Evolutionary conservation across 2,113 vertebrate genomes (phyloP).

Genomic region (Notechis scutatus): DNA sequence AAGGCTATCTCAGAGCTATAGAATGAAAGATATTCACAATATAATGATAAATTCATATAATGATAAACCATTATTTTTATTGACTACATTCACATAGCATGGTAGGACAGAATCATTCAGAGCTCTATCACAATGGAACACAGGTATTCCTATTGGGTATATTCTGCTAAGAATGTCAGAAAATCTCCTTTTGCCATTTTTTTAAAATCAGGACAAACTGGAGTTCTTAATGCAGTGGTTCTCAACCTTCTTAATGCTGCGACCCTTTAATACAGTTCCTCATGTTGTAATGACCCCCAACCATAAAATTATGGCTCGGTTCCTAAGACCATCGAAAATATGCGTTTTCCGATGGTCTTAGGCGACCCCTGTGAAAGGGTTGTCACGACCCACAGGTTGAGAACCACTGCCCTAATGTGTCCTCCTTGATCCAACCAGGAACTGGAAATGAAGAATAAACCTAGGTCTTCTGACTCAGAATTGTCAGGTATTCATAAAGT

Average conservation of each 20-base stretch:
- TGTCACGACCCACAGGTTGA: too few relatives aligned
- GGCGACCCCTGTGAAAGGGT: too few relatives aligned
- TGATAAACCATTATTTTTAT: background rate
- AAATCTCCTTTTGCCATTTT: background rate
- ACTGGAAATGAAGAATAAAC: background rate
- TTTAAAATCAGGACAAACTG: background rate
- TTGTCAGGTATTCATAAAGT: background rate
- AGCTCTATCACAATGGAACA: background rate
- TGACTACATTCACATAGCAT: background rate
- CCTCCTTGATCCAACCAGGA: background rate
- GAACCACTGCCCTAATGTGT: background rate
- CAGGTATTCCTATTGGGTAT: background rate
- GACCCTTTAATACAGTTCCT: too few relatives aligned
- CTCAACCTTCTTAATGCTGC: too few relatives aligned
- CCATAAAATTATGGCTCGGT: too few relatives aligned
- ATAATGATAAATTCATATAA: background rate
- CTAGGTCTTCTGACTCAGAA: background rate
- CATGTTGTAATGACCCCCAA: too few relatives aligned
- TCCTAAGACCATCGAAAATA: too few relatives aligned
- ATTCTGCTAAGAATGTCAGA: background rate
- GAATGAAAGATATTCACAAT: background rate
- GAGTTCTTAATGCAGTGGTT: background rate
- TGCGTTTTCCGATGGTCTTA: too few relatives aligned
- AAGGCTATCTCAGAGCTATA: background rate
- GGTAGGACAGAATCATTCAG: background rate